Evolutionary conservation across 2,888 invertebrate species (phyloP).

Genomic region (Rhorus exstirpatorius): DNA sequence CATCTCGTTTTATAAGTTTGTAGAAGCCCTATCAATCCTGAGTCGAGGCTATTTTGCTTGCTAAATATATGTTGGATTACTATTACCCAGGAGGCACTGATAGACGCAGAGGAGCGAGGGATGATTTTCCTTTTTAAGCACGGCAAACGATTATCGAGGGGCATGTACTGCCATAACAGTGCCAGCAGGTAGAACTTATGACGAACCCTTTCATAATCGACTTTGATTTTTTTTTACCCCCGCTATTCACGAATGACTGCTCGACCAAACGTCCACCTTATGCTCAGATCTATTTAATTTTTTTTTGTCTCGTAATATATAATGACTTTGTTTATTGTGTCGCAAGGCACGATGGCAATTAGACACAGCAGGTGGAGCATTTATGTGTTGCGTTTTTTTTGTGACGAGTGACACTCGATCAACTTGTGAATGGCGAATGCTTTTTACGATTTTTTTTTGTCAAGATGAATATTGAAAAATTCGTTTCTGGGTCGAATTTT

Average conservation of each 20-base stretch:
- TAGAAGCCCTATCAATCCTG: not conserved
- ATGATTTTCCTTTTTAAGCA: constrained; percentile 35
- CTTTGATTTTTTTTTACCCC: constrained; percentile 70
- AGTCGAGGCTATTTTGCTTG: not conserved
- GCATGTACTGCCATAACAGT: constrained; percentile 65
- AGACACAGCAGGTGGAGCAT: constrained; percentile 78
- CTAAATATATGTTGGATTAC: not conserved
- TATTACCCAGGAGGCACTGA: constrained; percentile 33
- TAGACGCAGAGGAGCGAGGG: constrained; percentile 12
- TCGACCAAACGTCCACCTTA: constrained; percentile 72
- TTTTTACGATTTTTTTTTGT: too few species aligned
- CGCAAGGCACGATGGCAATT: constrained; percentile 74
- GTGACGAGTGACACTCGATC: not conserved
- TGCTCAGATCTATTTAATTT: constrained; percentile 66
- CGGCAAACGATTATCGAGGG: constrained; percentile 58
- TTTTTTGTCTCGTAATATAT: constrained; percentile 51
- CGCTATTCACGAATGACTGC: constrained; percentile 72
- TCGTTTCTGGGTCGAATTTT: too few species aligned
- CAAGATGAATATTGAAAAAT: too few species aligned
- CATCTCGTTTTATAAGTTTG: not conserved
- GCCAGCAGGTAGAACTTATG: constrained; percentile 69
- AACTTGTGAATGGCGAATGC: too few species aligned
- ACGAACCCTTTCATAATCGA: constrained; percentile 77
- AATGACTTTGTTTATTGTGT: constrained; percentile 84
- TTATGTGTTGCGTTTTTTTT: constrained; percentile 28